Evolutionary conservation across 2,888 invertebrate species (phyloP), one percentile per base, ranked within the genome.

Genomic region (Eupithecia dodoneata): DNA sequence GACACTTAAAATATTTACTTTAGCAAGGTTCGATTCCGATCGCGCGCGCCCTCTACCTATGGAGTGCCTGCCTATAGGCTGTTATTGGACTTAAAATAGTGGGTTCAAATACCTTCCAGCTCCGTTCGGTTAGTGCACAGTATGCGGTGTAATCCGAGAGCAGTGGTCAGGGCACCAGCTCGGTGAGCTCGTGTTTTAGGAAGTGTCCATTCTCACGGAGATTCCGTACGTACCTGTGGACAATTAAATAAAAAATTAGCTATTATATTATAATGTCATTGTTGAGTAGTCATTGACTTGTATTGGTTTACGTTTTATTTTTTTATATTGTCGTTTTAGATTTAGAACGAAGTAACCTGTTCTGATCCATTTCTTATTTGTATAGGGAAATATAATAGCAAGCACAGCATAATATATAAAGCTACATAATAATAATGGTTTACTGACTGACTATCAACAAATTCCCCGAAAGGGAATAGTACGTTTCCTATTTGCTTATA

Each of bases 131-230:
- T 45, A n/a, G 15, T 42, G 44, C 9, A 67, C 67, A 66, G 67
- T 69, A 69, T 70, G 65, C 72, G 71, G 63, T 78, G 78, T 72
- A 76, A 79, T 66, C 72, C 44, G 76, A 79, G 74, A 59, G 70
- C 63, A 71, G 79, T 71, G 79, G 74, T 76, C 76, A 73, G 71
- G 67, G 76, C 74, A 76, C 67, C 75, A 73, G 72, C 75, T 72
- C 70, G 79, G 79, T 78, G 73, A 74, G 82, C 80, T 82, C 82
- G 81, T 82, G 83, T 83, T 85, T 84, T 82, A 88, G 88, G 88
- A 88, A 88, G 87, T 83, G 79, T 76, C 75, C 77, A 77, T 88
- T 88, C 88, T 84, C 88, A 88, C 88, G 88, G 80, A 83, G 86
- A 84, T 85, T 78, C 65, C 73, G 75, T 81, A 81, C 82, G 73